These are phyloP conservation scores for Drosophila emarginata DNA, from an alignment of 2,888 invertebrate genomes.

Conservation along the genomic window DNA sequence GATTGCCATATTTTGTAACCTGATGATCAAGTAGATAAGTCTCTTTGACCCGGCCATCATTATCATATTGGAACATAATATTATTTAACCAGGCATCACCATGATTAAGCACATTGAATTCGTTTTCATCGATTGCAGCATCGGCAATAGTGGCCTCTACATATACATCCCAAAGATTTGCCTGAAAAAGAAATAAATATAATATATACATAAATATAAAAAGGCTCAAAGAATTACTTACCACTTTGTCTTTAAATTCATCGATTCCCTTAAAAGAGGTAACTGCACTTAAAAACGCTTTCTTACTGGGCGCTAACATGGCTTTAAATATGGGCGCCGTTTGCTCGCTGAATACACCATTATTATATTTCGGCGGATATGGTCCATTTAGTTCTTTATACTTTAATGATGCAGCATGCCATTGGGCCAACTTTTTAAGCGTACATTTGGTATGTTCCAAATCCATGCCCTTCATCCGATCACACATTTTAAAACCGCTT, in stretches of 20 bases:
- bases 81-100: slow-evolving; percentile 78
- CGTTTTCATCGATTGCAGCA: slow-evolving; percentile 42
- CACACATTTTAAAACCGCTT: slow-evolving; percentile 61
- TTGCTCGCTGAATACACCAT: slow-evolving; percentile 39
- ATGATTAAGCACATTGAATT: slow-evolving; percentile 78
- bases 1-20: slow-evolving; percentile 65
- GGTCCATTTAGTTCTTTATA: slow-evolving; percentile 54
- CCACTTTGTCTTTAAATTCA: slow-evolving; percentile 62
- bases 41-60: slow-evolving; percentile 53
- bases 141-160: slow-evolving; percentile 24
- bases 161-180: slow-evolving; percentile 1
- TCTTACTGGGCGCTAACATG: slow-evolving; percentile 10
- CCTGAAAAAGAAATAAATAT: neutral
- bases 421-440: slow-evolving; percentile 75
- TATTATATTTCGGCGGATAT: slow-evolving; percentile 42
- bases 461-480: slow-evolving; percentile 69
- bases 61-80: slow-evolving; percentile 73
- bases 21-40: slow-evolving; percentile 76
- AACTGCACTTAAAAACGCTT: slow-evolving; percentile 33
- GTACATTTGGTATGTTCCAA: slow-evolving; percentile 64
- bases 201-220: too few species aligned
- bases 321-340: slow-evolving; percentile 16
- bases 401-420: slow-evolving; percentile 77
- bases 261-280: slow-evolving; percentile 39
- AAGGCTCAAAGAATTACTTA: slow-evolving; percentile 31